Percentiles rank a stretch among this genome's conserved stretches.
Evolutionary conservation across 2,113 vertebrate genomes (phyloP).

Genomic region (Tautogolabrus adspersus): DNA sequence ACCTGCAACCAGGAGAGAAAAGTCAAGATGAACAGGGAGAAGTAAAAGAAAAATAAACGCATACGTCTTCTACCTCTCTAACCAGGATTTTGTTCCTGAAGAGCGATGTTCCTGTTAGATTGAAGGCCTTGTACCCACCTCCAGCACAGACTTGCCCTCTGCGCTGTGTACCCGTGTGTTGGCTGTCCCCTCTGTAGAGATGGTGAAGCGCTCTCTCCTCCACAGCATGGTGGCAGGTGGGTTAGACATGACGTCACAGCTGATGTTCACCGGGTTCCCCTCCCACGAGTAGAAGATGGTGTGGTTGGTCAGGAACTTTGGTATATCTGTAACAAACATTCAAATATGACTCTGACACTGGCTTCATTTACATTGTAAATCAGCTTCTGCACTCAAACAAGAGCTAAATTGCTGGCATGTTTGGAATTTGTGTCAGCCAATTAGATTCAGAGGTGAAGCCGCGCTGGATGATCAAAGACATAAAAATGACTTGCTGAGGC

Average conservation of each 20-base stretch:
- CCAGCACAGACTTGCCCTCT: conserved; percentile 90
- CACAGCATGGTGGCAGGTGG: conserved; percentile 92
- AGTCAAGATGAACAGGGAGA: not conserved
- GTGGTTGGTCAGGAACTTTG: conserved; percentile 94
- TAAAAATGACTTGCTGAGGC: conserved; percentile 33
- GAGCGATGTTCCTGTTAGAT: too few species aligned
- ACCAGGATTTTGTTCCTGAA: too few species aligned
- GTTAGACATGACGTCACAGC: conserved; percentile 95
- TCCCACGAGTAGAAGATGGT: conserved; percentile 97
- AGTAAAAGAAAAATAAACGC: too few species aligned
- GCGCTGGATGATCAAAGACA: conserved; percentile 48
- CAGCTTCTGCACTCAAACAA: conserved; percentile 12
- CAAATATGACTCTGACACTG: not conserved
- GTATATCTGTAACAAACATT: conserved; percentile 87
- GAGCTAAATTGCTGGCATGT: not conserved
- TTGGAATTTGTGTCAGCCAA: conserved; percentile 34
- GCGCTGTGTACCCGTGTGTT: conserved; percentile 88
- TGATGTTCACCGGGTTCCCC: conserved; percentile 97
- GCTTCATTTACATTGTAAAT: not conserved
- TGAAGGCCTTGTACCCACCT: conserved; percentile 81
- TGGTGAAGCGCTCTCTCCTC: conserved; percentile 91
- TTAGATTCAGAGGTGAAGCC: conserved; percentile 54
- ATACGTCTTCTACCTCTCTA: too few species aligned
- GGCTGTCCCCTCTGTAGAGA: conserved; percentile 88
- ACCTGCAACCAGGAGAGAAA: conserved; percentile 82